Conservation (phyloP, 1,140 invertebrate species). For the Drosophila takahashii region DNA sequence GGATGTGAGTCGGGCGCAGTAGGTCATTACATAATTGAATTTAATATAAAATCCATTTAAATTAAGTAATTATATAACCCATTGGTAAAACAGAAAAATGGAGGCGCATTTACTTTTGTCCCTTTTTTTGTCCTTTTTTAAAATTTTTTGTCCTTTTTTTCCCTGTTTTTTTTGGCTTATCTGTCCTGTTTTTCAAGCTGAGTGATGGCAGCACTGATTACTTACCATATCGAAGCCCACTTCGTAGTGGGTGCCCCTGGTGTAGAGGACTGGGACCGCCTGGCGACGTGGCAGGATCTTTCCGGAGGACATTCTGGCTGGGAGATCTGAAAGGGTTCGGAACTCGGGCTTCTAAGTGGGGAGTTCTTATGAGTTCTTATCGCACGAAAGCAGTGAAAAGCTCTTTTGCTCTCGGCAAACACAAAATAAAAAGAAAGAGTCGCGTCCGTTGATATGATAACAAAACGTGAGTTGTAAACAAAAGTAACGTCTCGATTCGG, state of each 20-base stretch:
- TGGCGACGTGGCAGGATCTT: conserved; percentile 86
- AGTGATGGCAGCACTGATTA: no score
- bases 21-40: no score
- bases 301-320: conserved; percentile 58
- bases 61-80: no score
- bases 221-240: conserved; percentile 94
- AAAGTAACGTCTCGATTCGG: background rate
- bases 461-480: conserved; percentile 1
- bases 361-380: conserved; percentile 9
- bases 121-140: no score
- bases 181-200: no score
- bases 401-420: conserved; percentile 15
- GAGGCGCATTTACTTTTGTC: no score
- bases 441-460: conserved; percentile 13
- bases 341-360: background rate
- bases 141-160: no score
- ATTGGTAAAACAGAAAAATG: no score
- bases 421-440: conserved; percentile 8
- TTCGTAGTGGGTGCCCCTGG: conserved; percentile 92
- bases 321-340: conserved; percentile 20
- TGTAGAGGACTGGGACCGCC: conserved; percentile 91
- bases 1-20: no score
- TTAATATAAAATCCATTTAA: no score
- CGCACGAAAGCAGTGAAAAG: background rate
- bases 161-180: no score